Percentiles rank a stretch among this genome's conserved stretches.
These are phyloP conservation scores for Onychomys arenicola DNA, from an alignment of 2,797 vertebrate species.

Conservation along the genomic window DNA sequence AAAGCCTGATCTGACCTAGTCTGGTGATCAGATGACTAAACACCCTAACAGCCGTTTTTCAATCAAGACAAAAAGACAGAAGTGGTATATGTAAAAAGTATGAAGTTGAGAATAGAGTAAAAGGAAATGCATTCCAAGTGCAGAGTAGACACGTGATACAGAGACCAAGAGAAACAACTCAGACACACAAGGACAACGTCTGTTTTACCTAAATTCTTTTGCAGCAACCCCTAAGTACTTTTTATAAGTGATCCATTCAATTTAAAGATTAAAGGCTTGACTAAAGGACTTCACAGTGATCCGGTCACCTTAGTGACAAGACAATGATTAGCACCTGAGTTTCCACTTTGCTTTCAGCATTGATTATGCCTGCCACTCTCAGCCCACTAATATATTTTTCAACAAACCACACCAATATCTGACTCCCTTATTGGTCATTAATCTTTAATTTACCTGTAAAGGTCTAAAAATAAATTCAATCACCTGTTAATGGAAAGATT, in stretches of 20 bases:
- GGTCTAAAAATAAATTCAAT: slow-evolving; percentile 37
- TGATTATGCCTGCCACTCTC: background rate
- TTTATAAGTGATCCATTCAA: background rate
- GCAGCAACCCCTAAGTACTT: background rate
- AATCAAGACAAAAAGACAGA: background rate
- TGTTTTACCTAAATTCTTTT: background rate
- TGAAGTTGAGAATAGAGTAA: background rate
- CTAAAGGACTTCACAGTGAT: background rate
- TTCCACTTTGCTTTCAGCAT: background rate
- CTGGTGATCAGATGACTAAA: too few species aligned
- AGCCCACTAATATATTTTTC: slow-evolving; percentile 15
- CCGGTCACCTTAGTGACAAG: background rate
- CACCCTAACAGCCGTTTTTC: too few species aligned
- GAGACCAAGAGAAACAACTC: background rate
- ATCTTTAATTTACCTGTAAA: slow-evolving; percentile 40
- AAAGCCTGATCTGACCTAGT: too few species aligned
- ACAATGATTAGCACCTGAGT: background rate
- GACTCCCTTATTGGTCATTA: slow-evolving; percentile 37
- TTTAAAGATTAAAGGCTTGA: background rate
- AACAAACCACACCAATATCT: background rate
- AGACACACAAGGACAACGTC: background rate
- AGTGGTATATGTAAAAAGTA: background rate
- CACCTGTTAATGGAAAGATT: slow-evolving; percentile 54
- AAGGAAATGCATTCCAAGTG: background rate
- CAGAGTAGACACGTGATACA: background rate